Evolutionary conservation across 53 echinoderm and acorn worm species (phyloP).

Genomic region (Pentamera pediparva): DNA sequence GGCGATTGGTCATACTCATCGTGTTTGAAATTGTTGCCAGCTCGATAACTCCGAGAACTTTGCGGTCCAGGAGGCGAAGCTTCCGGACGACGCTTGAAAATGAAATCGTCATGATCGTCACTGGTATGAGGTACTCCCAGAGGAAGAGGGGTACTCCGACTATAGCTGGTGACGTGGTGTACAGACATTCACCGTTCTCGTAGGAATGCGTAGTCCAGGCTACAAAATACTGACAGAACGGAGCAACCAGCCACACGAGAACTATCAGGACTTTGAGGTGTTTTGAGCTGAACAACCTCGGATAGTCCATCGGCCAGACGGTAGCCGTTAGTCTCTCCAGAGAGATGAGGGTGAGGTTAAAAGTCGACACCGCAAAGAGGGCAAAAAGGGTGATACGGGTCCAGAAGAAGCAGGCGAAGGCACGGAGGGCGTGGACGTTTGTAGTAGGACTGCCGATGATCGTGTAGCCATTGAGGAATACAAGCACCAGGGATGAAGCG

Average conservation of each 20-base stretch:
- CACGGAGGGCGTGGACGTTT: not conserved
- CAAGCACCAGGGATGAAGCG: slow-evolving; percentile 47
- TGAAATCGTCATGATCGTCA: slow-evolving; percentile 58
- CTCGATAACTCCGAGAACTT: not conserved
- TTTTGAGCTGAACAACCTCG: slow-evolving; percentile 40
- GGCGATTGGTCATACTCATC: no score
- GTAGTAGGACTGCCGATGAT: slow-evolving; percentile 16
- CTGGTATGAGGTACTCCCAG: slow-evolving; percentile 67
- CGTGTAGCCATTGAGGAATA: slow-evolving; percentile 37
- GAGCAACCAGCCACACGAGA: slow-evolving; percentile 16
- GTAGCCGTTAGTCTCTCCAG: slow-evolving; percentile 66
- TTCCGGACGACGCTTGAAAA: slow-evolving; percentile 45
- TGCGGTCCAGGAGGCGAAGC: slow-evolving; percentile 34
- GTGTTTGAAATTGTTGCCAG: no score
- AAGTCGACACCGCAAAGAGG: slow-evolving; percentile 60
- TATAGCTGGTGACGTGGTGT: slow-evolving; percentile 8
- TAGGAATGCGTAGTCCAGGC: slow-evolving; percentile 1
- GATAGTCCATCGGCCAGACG: slow-evolving; percentile 58
- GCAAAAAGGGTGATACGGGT: slow-evolving; percentile 35
- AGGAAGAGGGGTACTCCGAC: slow-evolving; percentile 54
- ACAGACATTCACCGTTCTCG: slow-evolving; percentile 21
- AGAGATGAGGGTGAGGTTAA: slow-evolving; percentile 69
- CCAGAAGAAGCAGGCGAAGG: slow-evolving; percentile 13
- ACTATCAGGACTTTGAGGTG: not conserved
- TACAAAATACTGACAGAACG: slow-evolving; percentile 15